Conservation (phyloP, 2,888 invertebrate species). For the Pardosa pseudoannulata region DNA sequence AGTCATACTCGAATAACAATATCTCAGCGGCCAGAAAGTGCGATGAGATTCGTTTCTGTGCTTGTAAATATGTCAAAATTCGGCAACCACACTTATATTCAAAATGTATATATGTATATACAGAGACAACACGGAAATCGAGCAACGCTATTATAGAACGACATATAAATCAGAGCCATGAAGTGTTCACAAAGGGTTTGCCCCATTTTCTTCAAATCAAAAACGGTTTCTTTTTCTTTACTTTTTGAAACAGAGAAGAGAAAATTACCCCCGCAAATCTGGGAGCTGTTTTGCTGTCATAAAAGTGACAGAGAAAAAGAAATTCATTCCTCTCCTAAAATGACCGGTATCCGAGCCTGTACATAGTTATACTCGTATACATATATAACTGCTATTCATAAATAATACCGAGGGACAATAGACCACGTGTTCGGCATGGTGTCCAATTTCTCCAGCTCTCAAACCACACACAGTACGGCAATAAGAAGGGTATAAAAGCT, state of each 20-base stretch:
- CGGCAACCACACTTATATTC: background rate
- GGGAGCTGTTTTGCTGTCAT: constrained; percentile 65
- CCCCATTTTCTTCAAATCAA: constrained; percentile 45
- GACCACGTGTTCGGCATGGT: constrained; percentile 45
- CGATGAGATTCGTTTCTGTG: background rate
- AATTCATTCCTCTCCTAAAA: constrained; percentile 42
- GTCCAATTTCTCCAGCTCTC: constrained; percentile 13
- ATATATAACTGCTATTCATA: constrained; percentile 34
- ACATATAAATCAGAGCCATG: constrained; percentile 45
- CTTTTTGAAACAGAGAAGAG: constrained; percentile 3
- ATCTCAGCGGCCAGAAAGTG: no score
- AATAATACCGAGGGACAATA: constrained; percentile 53
- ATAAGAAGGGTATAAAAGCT: background rate
- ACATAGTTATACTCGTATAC: constrained; percentile 11
- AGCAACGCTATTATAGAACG: constrained; percentile 17
- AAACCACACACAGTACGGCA: background rate
- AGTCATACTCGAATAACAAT: no score
- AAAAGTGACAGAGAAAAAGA: constrained; percentile 65
- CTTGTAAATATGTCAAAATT: constrained; percentile 2
- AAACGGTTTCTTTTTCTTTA: background rate
- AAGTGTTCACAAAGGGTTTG: constrained; percentile 53
- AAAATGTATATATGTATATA: background rate
- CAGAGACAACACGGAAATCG: constrained; percentile 49
- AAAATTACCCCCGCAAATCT: constrained; percentile 39
- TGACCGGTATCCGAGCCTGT: constrained; percentile 24